Conservation (phyloP, 2,888 invertebrate species). For the Lasioglossum villosulum region DNA sequence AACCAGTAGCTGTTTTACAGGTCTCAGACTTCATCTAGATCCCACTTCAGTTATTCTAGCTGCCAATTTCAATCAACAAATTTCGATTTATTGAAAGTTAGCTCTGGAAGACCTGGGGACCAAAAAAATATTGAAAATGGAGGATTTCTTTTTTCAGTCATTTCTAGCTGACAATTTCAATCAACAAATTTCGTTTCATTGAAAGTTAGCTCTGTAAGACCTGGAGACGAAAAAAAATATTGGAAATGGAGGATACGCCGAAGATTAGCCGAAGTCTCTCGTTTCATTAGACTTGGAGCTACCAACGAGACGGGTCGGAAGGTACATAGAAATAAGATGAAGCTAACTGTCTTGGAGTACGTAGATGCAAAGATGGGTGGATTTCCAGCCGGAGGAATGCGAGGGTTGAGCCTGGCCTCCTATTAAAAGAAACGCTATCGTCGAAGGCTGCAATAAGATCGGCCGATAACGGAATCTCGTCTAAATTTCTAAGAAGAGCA, state of each 20-base stretch:
- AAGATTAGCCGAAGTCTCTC: too few relatives aligned
- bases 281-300: not conserved
- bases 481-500: conserved; percentile 44
- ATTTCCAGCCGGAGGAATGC: not conserved
- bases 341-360: not conserved
- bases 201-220: too few relatives aligned
- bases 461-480: conserved; percentile 38
- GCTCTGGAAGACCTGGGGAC: too few relatives aligned
- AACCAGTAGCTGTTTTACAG: too few relatives aligned
- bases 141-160: too few relatives aligned
- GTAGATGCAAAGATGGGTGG: not conserved
- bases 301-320: not conserved
- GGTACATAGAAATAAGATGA: not conserved
- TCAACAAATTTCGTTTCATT: too few relatives aligned
- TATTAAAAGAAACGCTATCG: conserved; percentile 20
- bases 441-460: conserved; percentile 28
- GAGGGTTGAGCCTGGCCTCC: not conserved
- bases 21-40: too few relatives aligned
- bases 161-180: too few relatives aligned
- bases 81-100: too few relatives aligned
- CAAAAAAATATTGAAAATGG: not conserved
- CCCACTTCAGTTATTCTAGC: too few relatives aligned
- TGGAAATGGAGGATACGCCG: not conserved
- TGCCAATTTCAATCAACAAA: too few relatives aligned
- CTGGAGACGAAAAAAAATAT: not conserved